Evolutionary conservation across 2,113 vertebrate species (phyloP).

Genomic region (Caretta caretta): DNA sequence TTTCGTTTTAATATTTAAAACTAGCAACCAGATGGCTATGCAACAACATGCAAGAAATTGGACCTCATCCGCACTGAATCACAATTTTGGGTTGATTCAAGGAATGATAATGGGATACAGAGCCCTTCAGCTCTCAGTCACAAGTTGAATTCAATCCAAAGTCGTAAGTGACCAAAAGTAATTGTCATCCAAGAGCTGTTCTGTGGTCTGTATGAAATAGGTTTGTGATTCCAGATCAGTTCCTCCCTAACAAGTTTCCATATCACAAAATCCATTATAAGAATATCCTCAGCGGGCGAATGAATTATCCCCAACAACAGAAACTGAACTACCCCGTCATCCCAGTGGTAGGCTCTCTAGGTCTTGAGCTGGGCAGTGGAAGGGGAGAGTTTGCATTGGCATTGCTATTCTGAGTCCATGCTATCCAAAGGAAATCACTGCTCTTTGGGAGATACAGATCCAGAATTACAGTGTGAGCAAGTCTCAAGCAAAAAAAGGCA

Average conservation of each 20-base stretch:
- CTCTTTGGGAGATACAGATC: not conserved
- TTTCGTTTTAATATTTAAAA: slow-evolving; percentile 55
- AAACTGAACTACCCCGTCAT: not conserved
- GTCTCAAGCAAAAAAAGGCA: slow-evolving; percentile 63
- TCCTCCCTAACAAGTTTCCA: slow-evolving; percentile 29
- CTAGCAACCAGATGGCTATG: slow-evolving; percentile 43
- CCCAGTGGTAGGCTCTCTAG: not conserved
- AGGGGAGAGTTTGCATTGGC: not conserved
- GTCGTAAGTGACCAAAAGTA: slow-evolving; percentile 18
- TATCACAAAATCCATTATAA: slow-evolving; percentile 8
- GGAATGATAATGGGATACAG: not conserved
- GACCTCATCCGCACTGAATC: slow-evolving; percentile 38
- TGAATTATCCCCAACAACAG: not conserved
- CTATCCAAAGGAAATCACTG: not conserved
- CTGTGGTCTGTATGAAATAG: not conserved
- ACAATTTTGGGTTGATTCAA: not conserved
- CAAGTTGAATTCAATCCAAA: slow-evolving; percentile 36
- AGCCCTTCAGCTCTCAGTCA: slow-evolving; percentile 7
- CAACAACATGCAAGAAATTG: slow-evolving; percentile 6
- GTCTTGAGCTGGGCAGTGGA: not conserved
- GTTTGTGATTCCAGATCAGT: not conserved
- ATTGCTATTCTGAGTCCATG: not conserved
- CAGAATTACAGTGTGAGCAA: not conserved
- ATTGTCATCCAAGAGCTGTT: slow-evolving; percentile 27
- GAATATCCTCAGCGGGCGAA: not conserved